Evolutionary conservation across 2,888 invertebrate species (phyloP), one percentile per base, ranked within the genome.

Genomic region (Meteorus cinctellus): DNA sequence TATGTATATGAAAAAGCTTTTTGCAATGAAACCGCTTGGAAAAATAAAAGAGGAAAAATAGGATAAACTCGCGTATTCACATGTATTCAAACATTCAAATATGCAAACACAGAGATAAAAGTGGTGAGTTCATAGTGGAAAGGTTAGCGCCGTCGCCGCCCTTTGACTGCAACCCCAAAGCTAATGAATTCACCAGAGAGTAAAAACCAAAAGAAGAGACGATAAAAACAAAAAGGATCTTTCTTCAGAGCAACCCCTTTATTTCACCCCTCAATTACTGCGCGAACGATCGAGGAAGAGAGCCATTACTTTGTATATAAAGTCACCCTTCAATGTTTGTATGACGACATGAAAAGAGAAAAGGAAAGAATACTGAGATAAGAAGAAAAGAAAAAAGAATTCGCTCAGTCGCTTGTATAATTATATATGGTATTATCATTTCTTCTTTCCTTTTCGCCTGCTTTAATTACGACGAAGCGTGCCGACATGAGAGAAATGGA

Each of bases 221-320:
- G 41, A 41, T 14, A 31, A 5, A 63, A 34, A 8, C 29, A 63
- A 34, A 68, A 62, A 70, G 10, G n/a, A 65, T 51, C 66, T 55
- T 55, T 65, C 66, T 66, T 29, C 41, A 55, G 48, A 24, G 45
- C 51, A 69, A 31, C 55, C 70, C 55, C 65, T 55, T 67, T 29
- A 29, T 51, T 68, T 24, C 45, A 77, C 80, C 81, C 81, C 79
- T 82, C 81, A 82, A 81, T 82, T 82, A 81, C 80, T 79, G 78
- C 76, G 73, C 34, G 69, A 80, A 76, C 76, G 75, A 80, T 76
- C 76, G 75, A 66, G 74, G 75, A 78, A 80, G 79, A 76, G 79
- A 77, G 79, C 76, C 78, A 79, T 81, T 81, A 80, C 80, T 77
- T 77, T 78, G 77, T 78, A 60, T 78, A 60, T 55, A 34, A 81